These are phyloP conservation scores for Drosophila athabasca DNA, from an alignment of 1,140 invertebrate genomes.

Conservation along the genomic window DNA sequence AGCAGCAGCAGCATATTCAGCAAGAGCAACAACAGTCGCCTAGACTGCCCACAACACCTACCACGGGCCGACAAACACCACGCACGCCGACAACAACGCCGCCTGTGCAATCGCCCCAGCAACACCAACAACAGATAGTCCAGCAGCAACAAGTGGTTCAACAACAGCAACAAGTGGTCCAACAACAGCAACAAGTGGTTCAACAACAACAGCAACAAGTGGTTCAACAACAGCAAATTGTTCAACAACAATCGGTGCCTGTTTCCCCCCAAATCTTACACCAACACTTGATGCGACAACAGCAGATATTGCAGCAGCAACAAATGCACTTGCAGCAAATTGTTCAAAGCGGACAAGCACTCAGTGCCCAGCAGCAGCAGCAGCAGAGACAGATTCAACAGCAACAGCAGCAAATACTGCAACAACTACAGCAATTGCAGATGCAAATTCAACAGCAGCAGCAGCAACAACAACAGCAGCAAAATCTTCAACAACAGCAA, in stretches of 20 bases:
- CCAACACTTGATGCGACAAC: constrained; percentile 73
- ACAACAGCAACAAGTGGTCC: constrained; percentile 41
- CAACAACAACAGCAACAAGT: constrained; percentile 60
- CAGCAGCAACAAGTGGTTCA: constrained; percentile 49
- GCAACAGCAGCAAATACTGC: constrained; percentile 58
- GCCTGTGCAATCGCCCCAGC: constrained; percentile 69
- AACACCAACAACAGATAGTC: constrained; percentile 47
- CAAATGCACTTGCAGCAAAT: constrained; percentile 82
- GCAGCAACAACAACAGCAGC: constrained; percentile 73
- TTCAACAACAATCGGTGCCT: constrained; percentile 55
- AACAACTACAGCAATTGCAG: constrained; percentile 67
- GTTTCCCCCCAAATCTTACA: constrained; percentile 77
- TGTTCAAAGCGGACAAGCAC: constrained; percentile 69
- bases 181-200: constrained; percentile 45
- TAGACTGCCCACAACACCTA: constrained; percentile 58
- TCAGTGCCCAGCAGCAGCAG: constrained; percentile 72
- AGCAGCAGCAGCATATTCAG: constrained; percentile 9
- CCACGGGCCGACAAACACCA: constrained; percentile 70
- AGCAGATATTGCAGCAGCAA: constrained; percentile 73
- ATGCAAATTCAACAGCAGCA: constrained; percentile 69
- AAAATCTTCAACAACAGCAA: constrained; percentile 71
- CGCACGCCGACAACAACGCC: constrained; percentile 71
- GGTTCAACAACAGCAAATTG: constrained; percentile 50
- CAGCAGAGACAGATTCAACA: constrained; percentile 60
- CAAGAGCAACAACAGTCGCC: constrained; percentile 53